phyloP scores from a whole-genome alignment of 2,797 vertebrate genomes.

The Dermochelys coriacea region DNA sequence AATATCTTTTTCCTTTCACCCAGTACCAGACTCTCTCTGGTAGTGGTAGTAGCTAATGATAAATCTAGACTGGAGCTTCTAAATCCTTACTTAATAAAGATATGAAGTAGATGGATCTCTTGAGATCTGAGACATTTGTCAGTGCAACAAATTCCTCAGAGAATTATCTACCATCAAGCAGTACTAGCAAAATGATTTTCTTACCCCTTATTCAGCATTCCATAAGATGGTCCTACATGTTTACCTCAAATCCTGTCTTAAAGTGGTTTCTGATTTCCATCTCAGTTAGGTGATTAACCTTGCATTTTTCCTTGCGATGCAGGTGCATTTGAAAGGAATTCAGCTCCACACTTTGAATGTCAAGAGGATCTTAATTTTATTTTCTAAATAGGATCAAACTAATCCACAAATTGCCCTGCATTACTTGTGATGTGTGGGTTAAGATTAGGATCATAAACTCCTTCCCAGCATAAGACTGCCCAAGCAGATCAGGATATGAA shows the following conservation, averaged over 20 bases:
- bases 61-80: background rate
- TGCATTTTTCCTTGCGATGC: background rate
- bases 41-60: background rate
- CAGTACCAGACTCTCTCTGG: background rate
- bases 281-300: background rate
- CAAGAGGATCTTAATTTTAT: fast-evolving
- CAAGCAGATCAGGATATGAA: background rate
- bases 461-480: background rate
- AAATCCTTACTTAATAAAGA: background rate
- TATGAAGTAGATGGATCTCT: background rate
- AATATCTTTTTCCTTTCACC: background rate
- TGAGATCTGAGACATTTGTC: background rate
- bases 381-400: background rate
- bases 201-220: background rate
- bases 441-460: background rate
- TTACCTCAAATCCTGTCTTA: constrained; percentile 29
- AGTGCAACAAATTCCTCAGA: background rate
- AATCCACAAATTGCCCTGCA: background rate
- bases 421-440: background rate
- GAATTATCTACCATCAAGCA: background rate
- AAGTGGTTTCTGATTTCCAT: background rate
- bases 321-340: background rate
- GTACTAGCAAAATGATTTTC: constrained; percentile 20
- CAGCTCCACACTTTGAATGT: background rate
- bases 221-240: background rate